These are phyloP conservation scores for Pomatostomus ruficeps DNA, from an alignment of 2,113 vertebrate genomes.

Conservation along the genomic window DNA sequence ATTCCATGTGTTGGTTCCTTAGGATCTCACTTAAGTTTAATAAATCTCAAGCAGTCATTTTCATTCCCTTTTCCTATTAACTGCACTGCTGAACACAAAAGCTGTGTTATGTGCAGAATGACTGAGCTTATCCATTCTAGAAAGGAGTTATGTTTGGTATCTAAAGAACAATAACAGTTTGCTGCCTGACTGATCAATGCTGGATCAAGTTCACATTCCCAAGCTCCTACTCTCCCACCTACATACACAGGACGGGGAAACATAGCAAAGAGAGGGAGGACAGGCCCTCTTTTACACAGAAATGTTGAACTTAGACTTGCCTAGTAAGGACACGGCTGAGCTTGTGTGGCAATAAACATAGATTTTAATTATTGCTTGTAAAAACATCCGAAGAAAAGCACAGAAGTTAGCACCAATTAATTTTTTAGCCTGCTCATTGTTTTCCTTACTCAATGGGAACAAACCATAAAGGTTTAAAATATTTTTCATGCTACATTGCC, in stretches of 20 bases:
- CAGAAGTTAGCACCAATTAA: slow-evolving; percentile 51
- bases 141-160: slow-evolving; percentile 85
- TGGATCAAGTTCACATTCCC: slow-evolving; percentile 80
- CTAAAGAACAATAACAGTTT: slow-evolving; percentile 86
- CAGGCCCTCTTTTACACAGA: slow-evolving; percentile 22
- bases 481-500: neutral
- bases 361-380: slow-evolving; percentile 52
- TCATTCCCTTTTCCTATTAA: slow-evolving; percentile 39
- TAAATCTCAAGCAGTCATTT: slow-evolving; percentile 28
- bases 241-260: slow-evolving; percentile 25
- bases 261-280: slow-evolving; percentile 12
- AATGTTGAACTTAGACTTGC: slow-evolving; percentile 14
- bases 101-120: slow-evolving; percentile 74
- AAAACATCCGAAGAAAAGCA: slow-evolving; percentile 51
- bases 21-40: slow-evolving; percentile 37
- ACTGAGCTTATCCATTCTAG: slow-evolving; percentile 66
- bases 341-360: slow-evolving; percentile 30
- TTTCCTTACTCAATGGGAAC: slow-evolving; percentile 26
- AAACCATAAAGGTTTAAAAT: slow-evolving; percentile 30
- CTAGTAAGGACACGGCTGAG: slow-evolving; percentile 59
- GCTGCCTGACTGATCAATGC: slow-evolving; percentile 81
- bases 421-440: slow-evolving; percentile 21
- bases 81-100: slow-evolving; percentile 71
- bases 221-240: slow-evolving; percentile 77
- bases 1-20: neutral